phyloP scores from a whole-genome alignment of 2,797 vertebrate genomes.

The Premnoplex brunnescens region DNA sequence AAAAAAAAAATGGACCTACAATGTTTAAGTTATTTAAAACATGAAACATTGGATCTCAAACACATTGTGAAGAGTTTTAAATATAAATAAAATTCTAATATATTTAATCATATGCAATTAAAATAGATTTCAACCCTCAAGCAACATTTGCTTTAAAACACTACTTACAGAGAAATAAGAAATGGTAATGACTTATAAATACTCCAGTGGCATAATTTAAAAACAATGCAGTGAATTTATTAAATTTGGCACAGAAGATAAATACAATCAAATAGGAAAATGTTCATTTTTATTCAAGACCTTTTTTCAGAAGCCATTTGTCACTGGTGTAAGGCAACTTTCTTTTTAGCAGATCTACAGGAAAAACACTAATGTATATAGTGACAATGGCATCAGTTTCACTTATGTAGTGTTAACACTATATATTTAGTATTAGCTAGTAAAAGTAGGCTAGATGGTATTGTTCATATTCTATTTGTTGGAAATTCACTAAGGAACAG shows the following conservation, averaged over 20 bases:
- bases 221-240: not conserved
- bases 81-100: not conserved
- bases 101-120: constrained; percentile 14
- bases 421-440: not conserved
- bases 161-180: not conserved
- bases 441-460: not conserved
- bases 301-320: not conserved
- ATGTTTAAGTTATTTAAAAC: not conserved
- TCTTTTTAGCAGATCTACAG: not conserved
- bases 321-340: not conserved
- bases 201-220: not conserved
- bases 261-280: not conserved
- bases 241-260: not conserved
- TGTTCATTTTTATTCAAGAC: not conserved
- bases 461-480: not conserved
- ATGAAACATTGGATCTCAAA: not conserved
- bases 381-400: not conserved
- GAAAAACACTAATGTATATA: not conserved
- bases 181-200: not conserved
- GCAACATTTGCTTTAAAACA: not conserved
- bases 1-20: not conserved
- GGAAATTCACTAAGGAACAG: not conserved
- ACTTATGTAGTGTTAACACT: not conserved
- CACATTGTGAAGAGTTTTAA: not conserved
- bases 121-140: not conserved